These are phyloP conservation scores for Gymnocheta viridis DNA, from an alignment of 2,888 invertebrate genomes.

Conservation along the genomic window DNA sequence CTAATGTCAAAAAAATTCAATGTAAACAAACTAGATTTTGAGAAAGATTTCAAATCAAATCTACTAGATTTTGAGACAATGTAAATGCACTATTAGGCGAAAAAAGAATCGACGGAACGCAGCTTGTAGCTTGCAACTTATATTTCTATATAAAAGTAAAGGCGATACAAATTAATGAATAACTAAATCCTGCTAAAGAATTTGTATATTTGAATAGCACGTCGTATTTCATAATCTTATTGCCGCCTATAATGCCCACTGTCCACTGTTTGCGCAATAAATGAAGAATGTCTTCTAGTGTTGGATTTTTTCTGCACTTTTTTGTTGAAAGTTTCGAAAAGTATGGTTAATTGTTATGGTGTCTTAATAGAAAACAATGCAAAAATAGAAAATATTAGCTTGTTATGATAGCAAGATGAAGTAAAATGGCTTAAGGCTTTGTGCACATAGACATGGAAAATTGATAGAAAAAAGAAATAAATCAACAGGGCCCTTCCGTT, in stretches of 20 bases:
- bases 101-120: too few species aligned
- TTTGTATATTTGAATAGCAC: too few species aligned
- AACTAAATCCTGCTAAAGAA: too few species aligned
- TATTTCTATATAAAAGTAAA: too few species aligned
- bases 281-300: conserved; percentile 35
- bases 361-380: conserved; percentile 75
- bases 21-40: too few species aligned
- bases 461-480: conserved; percentile 36
- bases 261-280: conserved; percentile 27
- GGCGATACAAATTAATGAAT: too few species aligned
- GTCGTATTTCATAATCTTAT: not conserved
- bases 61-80: too few species aligned
- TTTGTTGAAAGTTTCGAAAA: conserved; percentile 22
- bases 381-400: conserved; percentile 66
- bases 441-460: conserved; percentile 39
- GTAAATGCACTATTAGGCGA: too few species aligned
- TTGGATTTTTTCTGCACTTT: conserved; percentile 29
- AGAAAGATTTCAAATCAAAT: too few species aligned
- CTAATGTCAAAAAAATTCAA: too few species aligned
- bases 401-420: conserved; percentile 79
- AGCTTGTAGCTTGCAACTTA: too few species aligned
- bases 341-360: conserved; percentile 74
- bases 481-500: not conserved
- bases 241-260: not conserved
- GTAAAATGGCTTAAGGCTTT: conserved; percentile 75